Evolutionary conservation across 2,888 invertebrate species (phyloP).

Genomic region (Volucella inanis): DNA sequence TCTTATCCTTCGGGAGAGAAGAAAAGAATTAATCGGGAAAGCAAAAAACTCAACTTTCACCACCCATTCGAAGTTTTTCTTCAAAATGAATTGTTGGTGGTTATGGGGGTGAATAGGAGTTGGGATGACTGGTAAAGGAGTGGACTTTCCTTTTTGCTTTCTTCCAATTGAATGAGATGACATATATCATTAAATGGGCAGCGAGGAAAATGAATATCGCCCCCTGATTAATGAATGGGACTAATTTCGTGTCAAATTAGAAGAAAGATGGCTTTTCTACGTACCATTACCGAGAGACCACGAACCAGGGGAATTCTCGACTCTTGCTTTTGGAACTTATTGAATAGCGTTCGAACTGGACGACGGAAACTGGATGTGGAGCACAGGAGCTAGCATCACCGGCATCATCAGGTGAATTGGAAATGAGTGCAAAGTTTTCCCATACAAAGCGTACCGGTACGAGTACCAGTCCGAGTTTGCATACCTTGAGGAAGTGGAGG

Average conservation of each 20-base stretch:
- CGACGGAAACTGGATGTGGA: conserved; percentile 3
- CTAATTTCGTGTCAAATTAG: conserved; percentile 75
- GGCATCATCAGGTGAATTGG: conserved; percentile 73
- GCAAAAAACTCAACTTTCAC: not conserved
- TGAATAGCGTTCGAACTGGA: conserved; percentile 64
- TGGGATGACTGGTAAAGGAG: conserved; percentile 16
- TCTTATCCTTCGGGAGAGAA: conserved; percentile 26
- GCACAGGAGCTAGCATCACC: conserved; percentile 46
- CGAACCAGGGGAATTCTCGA: no score
- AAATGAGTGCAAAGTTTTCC: conserved; percentile 71
- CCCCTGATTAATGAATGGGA: conserved; percentile 74
- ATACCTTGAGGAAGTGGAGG: conserved; percentile 33
- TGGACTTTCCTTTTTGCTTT: conserved; percentile 61
- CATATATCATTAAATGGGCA: conserved; percentile 73
- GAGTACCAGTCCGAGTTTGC: not conserved
- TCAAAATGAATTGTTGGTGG: conserved; percentile 60
- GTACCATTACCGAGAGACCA: no score
- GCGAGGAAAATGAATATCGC: conserved; percentile 68
- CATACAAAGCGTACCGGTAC: conserved; percentile 17
- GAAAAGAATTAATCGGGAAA: conserved; percentile 26
- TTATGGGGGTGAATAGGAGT: not conserved
- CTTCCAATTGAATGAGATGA: conserved; percentile 65
- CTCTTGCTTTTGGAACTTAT: conserved; percentile 42
- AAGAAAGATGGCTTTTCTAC: conserved; percentile 70
- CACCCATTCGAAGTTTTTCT: conserved; percentile 57